Conservation (phyloP, 2,888 invertebrate genomes). For the Stenolophus ochropezus region DNA sequence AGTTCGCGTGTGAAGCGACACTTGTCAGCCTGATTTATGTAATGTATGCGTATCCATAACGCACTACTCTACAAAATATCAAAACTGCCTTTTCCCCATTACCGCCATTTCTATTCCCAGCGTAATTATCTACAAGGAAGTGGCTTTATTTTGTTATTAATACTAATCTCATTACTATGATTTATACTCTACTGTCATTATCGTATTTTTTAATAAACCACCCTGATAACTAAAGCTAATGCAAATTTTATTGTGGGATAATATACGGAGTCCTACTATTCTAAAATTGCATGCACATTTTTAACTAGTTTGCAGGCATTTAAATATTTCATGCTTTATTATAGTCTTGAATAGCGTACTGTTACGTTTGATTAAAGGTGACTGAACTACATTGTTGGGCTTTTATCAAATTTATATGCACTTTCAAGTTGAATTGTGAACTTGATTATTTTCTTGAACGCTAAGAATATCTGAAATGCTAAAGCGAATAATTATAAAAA, state of each 20-base stretch:
- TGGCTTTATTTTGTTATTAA: conserved; percentile 30
- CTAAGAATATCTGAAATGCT: too few species aligned
- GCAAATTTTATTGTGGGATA: background rate
- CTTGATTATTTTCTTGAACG: too few species aligned
- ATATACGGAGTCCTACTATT: background rate
- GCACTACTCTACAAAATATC: conserved; percentile 22
- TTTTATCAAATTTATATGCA: background rate
- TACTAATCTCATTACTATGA: conserved; percentile 22
- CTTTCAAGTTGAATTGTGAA: background rate
- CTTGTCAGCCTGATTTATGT: conserved; percentile 44
- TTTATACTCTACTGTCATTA: conserved; percentile 17
- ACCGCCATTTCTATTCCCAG: conserved; percentile 12
- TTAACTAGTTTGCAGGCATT: background rate
- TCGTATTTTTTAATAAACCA: conserved; percentile 6
- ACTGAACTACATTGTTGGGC: background rate
- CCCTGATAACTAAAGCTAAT: background rate
- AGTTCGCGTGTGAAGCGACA: conserved; percentile 31
- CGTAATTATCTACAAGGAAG: conserved; percentile 12
- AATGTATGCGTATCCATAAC: conserved; percentile 35
- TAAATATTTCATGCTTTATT: background rate
- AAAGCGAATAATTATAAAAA: too few species aligned
- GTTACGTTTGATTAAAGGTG: background rate
- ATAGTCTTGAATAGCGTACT: background rate
- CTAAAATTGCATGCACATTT: background rate
- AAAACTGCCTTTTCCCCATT: conserved; percentile 8